These are phyloP conservation scores for Metallyticus violacea DNA, from an alignment of 2,888 invertebrate species.

Conservation along the genomic window DNA sequence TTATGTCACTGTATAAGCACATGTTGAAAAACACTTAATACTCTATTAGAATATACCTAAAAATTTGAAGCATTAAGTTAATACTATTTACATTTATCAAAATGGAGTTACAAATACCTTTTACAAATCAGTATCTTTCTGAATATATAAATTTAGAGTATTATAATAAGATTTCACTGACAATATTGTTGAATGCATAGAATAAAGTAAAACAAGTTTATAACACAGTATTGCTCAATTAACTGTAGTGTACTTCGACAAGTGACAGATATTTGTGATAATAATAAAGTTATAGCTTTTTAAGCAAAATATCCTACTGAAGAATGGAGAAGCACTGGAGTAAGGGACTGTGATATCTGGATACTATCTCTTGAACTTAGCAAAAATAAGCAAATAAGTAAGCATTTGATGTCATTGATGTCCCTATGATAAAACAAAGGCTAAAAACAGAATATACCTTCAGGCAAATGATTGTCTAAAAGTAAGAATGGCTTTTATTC, in stretches of 20 bases:
- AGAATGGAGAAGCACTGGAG: background rate
- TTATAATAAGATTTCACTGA: background rate
- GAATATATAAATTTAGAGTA: background rate
- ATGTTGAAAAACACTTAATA: too few species aligned
- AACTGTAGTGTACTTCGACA: background rate
- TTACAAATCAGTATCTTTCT: background rate
- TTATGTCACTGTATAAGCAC: background rate
- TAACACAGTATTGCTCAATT: background rate
- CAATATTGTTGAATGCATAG: background rate
- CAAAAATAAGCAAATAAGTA: background rate
- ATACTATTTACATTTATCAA: background rate
- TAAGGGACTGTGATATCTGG: background rate
- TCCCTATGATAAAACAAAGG: background rate
- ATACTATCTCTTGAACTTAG: too few species aligned
- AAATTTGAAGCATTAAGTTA: background rate
- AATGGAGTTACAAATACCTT: background rate
- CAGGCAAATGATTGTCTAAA: background rate
- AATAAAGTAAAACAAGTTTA: background rate
- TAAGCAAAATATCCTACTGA: background rate
- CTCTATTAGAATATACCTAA: too few species aligned
- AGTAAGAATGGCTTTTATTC: background rate
- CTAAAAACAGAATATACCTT: background rate
- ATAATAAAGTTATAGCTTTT: too few species aligned
- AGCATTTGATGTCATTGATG: background rate
- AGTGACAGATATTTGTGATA: background rate